phyloP scores from a whole-genome alignment of 2,113 vertebrate genomes.

The Cyprinodon tularosa region DNA sequence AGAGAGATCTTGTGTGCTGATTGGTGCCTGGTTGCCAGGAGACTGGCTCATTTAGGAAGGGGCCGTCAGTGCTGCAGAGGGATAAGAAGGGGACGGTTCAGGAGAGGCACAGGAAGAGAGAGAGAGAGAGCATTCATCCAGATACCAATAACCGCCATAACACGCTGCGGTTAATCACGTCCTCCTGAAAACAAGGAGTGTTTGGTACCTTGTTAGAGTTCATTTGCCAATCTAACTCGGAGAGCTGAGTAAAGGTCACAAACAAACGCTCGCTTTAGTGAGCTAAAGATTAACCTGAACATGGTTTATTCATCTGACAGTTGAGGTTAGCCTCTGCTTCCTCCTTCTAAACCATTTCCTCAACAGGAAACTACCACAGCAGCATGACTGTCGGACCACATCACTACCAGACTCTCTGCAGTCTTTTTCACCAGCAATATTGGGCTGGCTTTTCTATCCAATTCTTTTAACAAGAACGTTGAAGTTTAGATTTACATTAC shows the following conservation, averaged over 20 bases:
- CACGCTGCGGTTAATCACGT: neutral
- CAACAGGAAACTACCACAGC: slow-evolving; percentile 55
- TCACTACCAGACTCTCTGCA: neutral
- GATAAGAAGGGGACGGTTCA: slow-evolving; percentile 49
- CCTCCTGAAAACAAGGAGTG: neutral
- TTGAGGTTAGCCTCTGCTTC: slow-evolving; percentile 48
- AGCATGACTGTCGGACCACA: neutral
- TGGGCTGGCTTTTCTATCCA: too few relatives aligned
- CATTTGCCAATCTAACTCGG: neutral
- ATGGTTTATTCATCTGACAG: slow-evolving; percentile 20
- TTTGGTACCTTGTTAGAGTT: neutral
- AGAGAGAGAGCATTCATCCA: slow-evolving; percentile 15
- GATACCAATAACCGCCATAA: slow-evolving; percentile 15
- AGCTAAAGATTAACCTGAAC: slow-evolving; percentile 33
- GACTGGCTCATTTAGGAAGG: slow-evolving; percentile 80
- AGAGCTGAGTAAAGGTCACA: neutral
- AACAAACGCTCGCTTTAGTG: slow-evolving; percentile 1
- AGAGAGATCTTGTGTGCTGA: slow-evolving; percentile 93
- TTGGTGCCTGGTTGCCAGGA: slow-evolving; percentile 90
- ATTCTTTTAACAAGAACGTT: neutral
- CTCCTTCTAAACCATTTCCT: slow-evolving; percentile 47
- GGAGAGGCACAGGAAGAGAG: slow-evolving; percentile 19
- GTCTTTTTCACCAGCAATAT: neutral
- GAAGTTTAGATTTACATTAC: neutral
- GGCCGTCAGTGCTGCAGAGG: slow-evolving; percentile 71